Evolutionary conservation across 2,797 vertebrate species (phyloP), one percentile per base, ranked within the genome.

Genomic region (Danio tinwini): DNA sequence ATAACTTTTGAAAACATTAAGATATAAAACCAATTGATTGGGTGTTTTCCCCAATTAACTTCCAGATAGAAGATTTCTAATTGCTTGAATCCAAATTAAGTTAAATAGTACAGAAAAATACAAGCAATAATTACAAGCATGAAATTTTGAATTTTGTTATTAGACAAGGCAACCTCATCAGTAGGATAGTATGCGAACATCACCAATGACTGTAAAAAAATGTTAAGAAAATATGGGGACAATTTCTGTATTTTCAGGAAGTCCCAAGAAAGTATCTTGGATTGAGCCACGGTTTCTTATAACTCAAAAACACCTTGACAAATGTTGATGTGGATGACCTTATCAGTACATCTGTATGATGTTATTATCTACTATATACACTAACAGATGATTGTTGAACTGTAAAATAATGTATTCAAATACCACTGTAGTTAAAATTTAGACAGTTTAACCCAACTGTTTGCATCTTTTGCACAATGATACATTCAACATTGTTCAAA

Each of bases 281-380:
- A 72, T 29, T 16, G 49, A 17, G 29, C 37, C 29, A 9, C 40
- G 42, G 39, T 10, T 72, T 45, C 40, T 47, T 29, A 13, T 39
- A 12, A 80, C 42, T 11, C 21, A 53, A 42, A 12, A 53, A 73
- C 78, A 84, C 37, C 81, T 69, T 73, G 76, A 61, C 74, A 82
- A 78, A 59, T 69, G 75, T 71, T 86, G 82, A 85, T 88, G 86
- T 76, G 85, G 74, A 83, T 79, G 49, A 80, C 76, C 65, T 71
- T 78, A 85, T 29, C 76, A 64, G 84, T 89, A 83, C 86, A 87
- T 45, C 37, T 89, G 81, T 90, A 85, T 64, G 88, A 89, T 86
- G 88, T 87, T 89, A 86, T 90, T 88, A 93, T 94, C 37, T 90
- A 89, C 89, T 49, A 83, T 80, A 85, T 87, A 87, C 89, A 88